A percentile compares a stretch with the other conserved stretches of the same genome.
Conservation (phyloP, 2,113 vertebrate species). For the Datnioides undecimradiatus region DNA sequence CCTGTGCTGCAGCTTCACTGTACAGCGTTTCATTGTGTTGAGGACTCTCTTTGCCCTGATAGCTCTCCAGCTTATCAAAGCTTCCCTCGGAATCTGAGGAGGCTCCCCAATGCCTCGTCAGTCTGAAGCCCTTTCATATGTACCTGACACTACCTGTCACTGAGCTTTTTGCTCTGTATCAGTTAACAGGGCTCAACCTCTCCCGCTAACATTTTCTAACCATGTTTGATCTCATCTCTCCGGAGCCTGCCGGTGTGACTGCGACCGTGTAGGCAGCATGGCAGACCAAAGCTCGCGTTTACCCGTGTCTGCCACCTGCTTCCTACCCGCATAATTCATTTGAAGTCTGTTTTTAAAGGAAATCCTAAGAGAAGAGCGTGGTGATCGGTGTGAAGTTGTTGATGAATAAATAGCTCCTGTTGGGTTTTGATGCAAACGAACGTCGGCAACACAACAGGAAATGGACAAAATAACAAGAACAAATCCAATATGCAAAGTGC, state of each 20-base stretch:
- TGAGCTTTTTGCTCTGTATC: slow-evolving; percentile 43
- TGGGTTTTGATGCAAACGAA: background rate
- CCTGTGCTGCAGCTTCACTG: slow-evolving; percentile 23
- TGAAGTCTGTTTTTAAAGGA: slow-evolving; percentile 26
- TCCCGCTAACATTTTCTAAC: slow-evolving; percentile 52
- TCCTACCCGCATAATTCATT: slow-evolving; percentile 8
- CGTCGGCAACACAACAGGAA: background rate
- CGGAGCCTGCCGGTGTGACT: slow-evolving; percentile 31
- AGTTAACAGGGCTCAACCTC: slow-evolving; percentile 51
- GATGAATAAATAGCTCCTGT: slow-evolving; percentile 1
- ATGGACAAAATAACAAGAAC: background rate
- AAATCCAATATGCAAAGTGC: background rate
- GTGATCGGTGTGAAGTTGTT: slow-evolving; percentile 22
- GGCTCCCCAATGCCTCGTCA: slow-evolving; percentile 60
- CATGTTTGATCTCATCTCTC: slow-evolving; percentile 58
- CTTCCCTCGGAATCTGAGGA: slow-evolving; percentile 29
- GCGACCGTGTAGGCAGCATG: slow-evolving; percentile 7
- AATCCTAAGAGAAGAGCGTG: slow-evolving; percentile 6
- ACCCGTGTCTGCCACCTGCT: slow-evolving; percentile 40
- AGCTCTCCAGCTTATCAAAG: slow-evolving; percentile 66
- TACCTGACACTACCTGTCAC: slow-evolving; percentile 68
- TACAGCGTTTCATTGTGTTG: slow-evolving; percentile 51
- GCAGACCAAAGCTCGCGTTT: slow-evolving; percentile 33
- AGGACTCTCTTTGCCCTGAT: slow-evolving; percentile 59
- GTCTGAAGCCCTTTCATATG: slow-evolving; percentile 58